phyloP scores from a whole-genome alignment of 1,140 invertebrate genomes.

The Brachionus angularis region DNA sequence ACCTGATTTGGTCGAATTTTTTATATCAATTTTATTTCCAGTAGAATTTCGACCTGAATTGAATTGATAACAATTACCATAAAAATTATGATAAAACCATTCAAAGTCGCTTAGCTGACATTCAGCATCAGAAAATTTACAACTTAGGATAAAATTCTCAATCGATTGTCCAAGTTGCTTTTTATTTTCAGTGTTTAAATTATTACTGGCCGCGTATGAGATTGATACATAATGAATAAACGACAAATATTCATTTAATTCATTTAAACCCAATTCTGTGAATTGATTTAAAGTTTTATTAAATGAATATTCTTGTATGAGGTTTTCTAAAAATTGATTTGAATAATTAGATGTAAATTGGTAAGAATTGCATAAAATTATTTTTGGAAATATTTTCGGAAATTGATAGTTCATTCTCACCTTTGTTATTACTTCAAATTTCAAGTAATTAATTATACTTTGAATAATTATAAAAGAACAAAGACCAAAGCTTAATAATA shows the following conservation, averaged over 20 bases:
- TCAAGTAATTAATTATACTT: neutral
- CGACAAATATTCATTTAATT: too few relatives aligned
- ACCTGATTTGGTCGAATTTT: neutral
- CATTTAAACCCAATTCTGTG: too few relatives aligned
- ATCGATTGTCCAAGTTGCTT: too few relatives aligned
- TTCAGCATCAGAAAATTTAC: too few relatives aligned
- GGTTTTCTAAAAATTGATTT: too few relatives aligned
- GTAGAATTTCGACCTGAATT: neutral
- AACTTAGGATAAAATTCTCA: too few relatives aligned
- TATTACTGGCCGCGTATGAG: too few relatives aligned
- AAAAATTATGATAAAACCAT: neutral
- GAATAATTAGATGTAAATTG: too few relatives aligned
- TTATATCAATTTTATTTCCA: neutral
- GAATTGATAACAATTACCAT: neutral
- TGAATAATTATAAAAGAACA: neutral
- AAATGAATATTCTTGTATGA: too few relatives aligned
- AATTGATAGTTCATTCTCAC: neutral
- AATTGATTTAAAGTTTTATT: too few relatives aligned
- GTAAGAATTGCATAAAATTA: conserved; percentile 29
- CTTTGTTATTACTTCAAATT: conserved; percentile 16
- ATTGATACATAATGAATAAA: too few relatives aligned
- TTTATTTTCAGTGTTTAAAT: too few relatives aligned
- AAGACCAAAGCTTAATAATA: neutral
- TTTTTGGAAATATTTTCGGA: neutral
- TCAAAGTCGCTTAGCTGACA: neutral